These are phyloP conservation scores for Patella caerulea DNA, from an alignment of 2,888 invertebrate genomes.

Conservation along the genomic window DNA sequence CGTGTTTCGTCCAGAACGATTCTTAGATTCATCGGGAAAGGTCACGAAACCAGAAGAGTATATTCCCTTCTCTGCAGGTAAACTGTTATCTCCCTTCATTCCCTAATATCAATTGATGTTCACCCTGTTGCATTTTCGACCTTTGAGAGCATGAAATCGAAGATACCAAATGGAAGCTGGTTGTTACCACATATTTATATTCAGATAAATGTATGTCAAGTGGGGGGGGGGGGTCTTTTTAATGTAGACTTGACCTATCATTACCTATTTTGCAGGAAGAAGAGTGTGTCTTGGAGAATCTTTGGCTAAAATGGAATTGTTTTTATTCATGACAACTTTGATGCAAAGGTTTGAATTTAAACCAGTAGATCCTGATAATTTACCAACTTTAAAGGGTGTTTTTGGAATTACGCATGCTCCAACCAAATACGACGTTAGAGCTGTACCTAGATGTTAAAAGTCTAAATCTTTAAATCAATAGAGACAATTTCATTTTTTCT, in stretches of 20 bases:
- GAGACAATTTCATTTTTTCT: too few species aligned
- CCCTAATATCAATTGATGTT: too few species aligned
- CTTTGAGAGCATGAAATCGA: too few species aligned
- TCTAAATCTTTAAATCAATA: too few species aligned
- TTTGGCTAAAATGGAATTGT: conserved; percentile 47
- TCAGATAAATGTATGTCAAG: too few species aligned
- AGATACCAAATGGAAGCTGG: too few species aligned
- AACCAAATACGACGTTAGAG: conserved; percentile 26
- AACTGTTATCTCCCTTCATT: neutral
- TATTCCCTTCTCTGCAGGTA: conserved; percentile 43
- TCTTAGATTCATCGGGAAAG: conserved; percentile 41
- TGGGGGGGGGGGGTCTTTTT: too few species aligned
- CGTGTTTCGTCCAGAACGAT: conserved; percentile 54
- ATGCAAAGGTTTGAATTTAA: conserved; percentile 40
- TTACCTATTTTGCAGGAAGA: conserved; percentile 31
- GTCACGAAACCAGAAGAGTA: conserved; percentile 32
- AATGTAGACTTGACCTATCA: too few species aligned
- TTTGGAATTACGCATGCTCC: conserved; percentile 41
- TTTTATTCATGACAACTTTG: conserved; percentile 38
- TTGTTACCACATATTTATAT: too few species aligned
- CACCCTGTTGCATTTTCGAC: too few species aligned
- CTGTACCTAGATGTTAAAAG: neutral
- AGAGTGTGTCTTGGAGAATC: conserved; percentile 38
- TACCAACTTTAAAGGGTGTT: conserved; percentile 34
- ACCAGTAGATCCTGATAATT: conserved; percentile 20